Conservation (phyloP, 2,113 vertebrate species). For the Varanus komodoensis region DNA sequence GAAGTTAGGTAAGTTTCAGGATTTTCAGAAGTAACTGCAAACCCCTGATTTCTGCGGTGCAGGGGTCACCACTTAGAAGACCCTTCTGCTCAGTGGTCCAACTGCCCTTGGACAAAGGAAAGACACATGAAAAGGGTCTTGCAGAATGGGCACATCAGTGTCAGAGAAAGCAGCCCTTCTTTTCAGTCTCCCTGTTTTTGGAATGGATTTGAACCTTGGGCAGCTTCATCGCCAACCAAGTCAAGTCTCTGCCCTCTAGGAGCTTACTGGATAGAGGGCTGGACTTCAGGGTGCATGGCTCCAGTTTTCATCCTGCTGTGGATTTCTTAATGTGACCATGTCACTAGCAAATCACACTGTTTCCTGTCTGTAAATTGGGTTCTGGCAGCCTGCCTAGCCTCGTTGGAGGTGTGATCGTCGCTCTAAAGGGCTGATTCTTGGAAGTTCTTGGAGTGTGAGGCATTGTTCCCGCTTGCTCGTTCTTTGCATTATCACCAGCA, state of each 20-base stretch:
- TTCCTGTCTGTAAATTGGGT: background rate
- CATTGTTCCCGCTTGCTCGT: too few species aligned
- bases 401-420: too few species aligned
- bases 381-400: background rate
- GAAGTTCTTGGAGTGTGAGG: background rate
- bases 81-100: too few species aligned
- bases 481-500: background rate
- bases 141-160: too few species aligned
- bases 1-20: too few species aligned
- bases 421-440: background rate
- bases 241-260: background rate
- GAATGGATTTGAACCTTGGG: background rate
- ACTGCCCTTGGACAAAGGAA: too few species aligned
- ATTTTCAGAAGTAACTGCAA: too few species aligned
- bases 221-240: background rate
- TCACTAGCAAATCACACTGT: background rate
- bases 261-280: background rate
- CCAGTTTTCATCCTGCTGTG: too few species aligned
- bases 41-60: too few species aligned
- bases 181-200: background rate
- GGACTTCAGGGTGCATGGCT: background rate
- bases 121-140: too few species aligned
- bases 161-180: background rate
- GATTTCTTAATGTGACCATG: too few species aligned
- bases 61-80: too few species aligned